Base-by-base conservation (phyloP, 1,140 invertebrate species). In the Ips typographus region DNA sequence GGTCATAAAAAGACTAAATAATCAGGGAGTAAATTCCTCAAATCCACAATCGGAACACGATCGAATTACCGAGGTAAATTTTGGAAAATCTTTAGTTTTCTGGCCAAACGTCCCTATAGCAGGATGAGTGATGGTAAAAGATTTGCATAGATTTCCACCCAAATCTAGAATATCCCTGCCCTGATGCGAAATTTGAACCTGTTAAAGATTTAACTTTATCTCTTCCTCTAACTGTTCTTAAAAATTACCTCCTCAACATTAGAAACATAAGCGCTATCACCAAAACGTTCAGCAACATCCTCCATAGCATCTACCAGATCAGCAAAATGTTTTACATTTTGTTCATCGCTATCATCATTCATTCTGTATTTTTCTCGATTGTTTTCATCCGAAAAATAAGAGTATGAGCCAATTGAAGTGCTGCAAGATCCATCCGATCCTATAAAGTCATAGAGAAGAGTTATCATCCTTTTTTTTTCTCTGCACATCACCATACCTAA, bases 151-250 rank as follows among this genome's bases (percentile, higher is more conserved):
- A 53, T 64, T 64, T 39, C 4, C 4, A 2, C 61, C 61, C 47
- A 64, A 53, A 22, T 64, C 61, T 42, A 64, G 43, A 22, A 64
- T 41, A 53, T 64, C 61, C 4, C 61, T 6, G 6, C 40, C 53
- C 40, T 64, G 37, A 42, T 64, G 53, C 6, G 7, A n/a, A 2
- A 64, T 64, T 64, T 64, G 51, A 2, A 64, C 44, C 61, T 64
- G 22, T 2, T 36, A 64, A 37, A 39, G 37, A 59, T 8, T 40
- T 8, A 2, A 59, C 2, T 56, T 56, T n/a, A 39, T 56, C 7
- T 2, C 1, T 6, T 6, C 5, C 2, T n/a, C 38, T 56, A 56
- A 37, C 8, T 56, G 2, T 37, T 37, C 6, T 56, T 2, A 37
- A 1, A 3, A 43, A n/a, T 65, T 56, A 56, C 63, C 63, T 65